Percentiles rank a stretch among this genome's conserved stretches.
These are phyloP conservation scores for Aptenodytes forsteri DNA, from an alignment of 2,113 vertebrate genomes.

Conservation along the genomic window DNA sequence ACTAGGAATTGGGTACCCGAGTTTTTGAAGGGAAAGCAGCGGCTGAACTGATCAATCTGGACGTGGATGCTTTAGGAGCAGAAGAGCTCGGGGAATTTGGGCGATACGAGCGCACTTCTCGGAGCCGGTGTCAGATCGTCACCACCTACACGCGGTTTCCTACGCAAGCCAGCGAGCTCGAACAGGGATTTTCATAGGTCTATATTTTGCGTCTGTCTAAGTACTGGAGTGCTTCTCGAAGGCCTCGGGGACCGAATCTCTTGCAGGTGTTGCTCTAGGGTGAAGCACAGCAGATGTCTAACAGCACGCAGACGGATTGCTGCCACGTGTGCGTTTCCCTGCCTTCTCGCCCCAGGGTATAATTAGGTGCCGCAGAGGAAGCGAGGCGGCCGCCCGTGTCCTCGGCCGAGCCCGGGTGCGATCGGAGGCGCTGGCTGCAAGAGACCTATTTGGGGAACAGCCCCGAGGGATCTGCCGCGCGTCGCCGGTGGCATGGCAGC, in stretches of 20 bases:
- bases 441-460: not conserved
- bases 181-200: not conserved
- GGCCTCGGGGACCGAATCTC: not conserved
- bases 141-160: fast-evolving
- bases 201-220: not conserved
- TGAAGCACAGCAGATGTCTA: not conserved
- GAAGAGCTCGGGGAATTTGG: fast-evolving
- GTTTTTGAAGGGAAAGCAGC: not conserved
- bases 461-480: fast-evolving
- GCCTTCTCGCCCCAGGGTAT: not conserved
- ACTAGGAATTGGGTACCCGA: not conserved
- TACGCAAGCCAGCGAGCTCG: fast-evolving
- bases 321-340: fast-evolving
- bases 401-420: not conserved
- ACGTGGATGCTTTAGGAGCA: fast-evolving
- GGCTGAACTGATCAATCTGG: not conserved
- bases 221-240: not conserved
- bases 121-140: not conserved
- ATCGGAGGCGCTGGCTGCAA: not conserved
- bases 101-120: fast-evolving
- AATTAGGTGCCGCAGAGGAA: not conserved
- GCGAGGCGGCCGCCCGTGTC: not conserved
- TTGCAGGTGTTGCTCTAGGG: not conserved
- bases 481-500: not conserved
- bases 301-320: not conserved